phyloP scores from a whole-genome alignment of 2,113 vertebrate species.

The Corythaeola cristata region DNA sequence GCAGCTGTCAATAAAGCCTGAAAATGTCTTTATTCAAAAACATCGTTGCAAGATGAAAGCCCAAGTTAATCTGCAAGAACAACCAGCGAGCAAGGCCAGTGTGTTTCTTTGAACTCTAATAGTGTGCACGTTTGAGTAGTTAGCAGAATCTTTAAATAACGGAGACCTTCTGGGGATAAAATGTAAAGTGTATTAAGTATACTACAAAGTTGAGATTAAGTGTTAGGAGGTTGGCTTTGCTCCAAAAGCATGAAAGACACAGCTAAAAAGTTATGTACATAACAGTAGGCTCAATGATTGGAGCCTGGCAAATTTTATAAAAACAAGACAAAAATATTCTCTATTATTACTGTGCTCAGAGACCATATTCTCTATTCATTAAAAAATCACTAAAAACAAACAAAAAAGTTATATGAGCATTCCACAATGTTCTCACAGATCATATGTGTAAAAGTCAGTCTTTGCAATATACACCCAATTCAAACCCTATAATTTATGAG shows the following conservation, averaged over 20 bases:
- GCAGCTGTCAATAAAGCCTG: slow-evolving; percentile 39
- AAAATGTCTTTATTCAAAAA: slow-evolving; percentile 48
- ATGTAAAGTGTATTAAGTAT: slow-evolving; percentile 67
- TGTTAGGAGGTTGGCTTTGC: slow-evolving; percentile 62
- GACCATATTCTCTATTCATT: slow-evolving; percentile 67
- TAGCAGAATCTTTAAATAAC: slow-evolving; percentile 61
- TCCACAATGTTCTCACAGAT: slow-evolving; percentile 65
- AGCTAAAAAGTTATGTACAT: slow-evolving; percentile 62
- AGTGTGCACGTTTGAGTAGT: slow-evolving; percentile 34
- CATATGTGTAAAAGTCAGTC: slow-evolving; percentile 49
- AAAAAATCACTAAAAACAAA: slow-evolving; percentile 66
- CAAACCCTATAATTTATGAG: slow-evolving; percentile 70
- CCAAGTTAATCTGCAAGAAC: slow-evolving; percentile 7
- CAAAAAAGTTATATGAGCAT: slow-evolving; percentile 62
- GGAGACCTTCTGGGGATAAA: slow-evolving; percentile 62
- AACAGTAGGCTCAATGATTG: slow-evolving; percentile 58
- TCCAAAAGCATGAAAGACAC: slow-evolving; percentile 58
- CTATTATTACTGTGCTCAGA: slow-evolving; percentile 65
- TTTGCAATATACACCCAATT: slow-evolving; percentile 65
- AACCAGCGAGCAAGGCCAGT: not conserved
- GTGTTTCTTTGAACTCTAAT: slow-evolving; percentile 53
- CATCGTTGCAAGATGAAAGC: slow-evolving; percentile 45
- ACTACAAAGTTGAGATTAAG: slow-evolving; percentile 66
- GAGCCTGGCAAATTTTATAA: slow-evolving; percentile 65
- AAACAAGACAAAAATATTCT: slow-evolving; percentile 66